A percentile compares a stretch with the other conserved stretches of the same genome.
These are phyloP conservation scores for Ailuropoda melanoleuca DNA, from an alignment of 2,113 vertebrate genomes.

Conservation along the genomic window DNA sequence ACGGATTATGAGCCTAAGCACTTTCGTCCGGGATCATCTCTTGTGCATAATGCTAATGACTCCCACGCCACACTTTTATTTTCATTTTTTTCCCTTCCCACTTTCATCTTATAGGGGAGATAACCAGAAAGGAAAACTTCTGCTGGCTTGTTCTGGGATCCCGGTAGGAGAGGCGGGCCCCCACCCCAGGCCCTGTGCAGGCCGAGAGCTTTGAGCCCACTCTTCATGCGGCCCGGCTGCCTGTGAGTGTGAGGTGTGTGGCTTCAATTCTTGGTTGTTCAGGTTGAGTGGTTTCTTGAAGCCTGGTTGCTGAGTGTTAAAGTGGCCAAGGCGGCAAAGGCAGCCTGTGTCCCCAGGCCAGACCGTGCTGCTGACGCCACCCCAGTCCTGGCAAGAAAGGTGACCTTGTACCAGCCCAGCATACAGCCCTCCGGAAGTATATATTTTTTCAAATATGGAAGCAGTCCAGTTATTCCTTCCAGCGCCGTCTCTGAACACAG, in stretches of 20 bases:
- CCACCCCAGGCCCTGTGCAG: neutral
- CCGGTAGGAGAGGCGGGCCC: neutral
- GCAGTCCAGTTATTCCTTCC: constrained; percentile 43
- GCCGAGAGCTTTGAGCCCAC: neutral
- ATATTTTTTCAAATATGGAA: constrained; percentile 19
- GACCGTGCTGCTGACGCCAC: constrained; percentile 46
- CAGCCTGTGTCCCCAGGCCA: constrained; percentile 63
- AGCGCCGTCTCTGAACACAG: neutral
- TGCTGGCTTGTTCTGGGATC: neutral
- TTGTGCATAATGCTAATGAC: constrained; percentile 36
- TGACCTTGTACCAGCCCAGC: constrained; percentile 82
- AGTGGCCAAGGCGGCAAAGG: neutral
- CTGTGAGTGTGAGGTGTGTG: neutral
- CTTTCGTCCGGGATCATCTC: constrained; percentile 43
- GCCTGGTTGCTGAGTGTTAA: constrained; percentile 29
- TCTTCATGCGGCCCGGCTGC: neutral
- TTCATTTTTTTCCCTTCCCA: neutral
- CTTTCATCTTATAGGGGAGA: neutral
- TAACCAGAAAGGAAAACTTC: constrained; percentile 38
- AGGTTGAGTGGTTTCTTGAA: neutral
- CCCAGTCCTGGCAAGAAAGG: constrained; percentile 74
- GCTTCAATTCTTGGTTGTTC: neutral
- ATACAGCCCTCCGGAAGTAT: constrained; percentile 49
- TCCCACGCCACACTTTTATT: neutral
- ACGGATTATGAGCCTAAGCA: constrained; percentile 60